Conservation (phyloP, 2,888 invertebrate species). For the Hipparchia sbordonii region DNA sequence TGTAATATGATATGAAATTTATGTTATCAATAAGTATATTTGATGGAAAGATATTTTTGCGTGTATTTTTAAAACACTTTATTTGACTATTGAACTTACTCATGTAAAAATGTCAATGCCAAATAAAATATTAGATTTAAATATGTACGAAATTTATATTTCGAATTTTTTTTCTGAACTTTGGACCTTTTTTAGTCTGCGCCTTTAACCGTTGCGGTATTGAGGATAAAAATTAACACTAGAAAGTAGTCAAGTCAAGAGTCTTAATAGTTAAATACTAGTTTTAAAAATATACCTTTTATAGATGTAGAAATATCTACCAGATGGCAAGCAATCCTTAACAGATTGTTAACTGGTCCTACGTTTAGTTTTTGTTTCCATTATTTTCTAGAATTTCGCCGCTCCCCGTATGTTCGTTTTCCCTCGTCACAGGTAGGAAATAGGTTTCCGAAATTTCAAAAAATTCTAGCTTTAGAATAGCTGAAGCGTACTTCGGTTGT, state of each 20-base stretch:
- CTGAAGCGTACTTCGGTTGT: slow-evolving; percentile 8
- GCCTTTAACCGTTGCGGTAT: no score
- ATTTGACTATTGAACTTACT: no score
- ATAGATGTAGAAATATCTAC: background rate
- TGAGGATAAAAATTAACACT: no score
- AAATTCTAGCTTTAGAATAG: slow-evolving; percentile 14
- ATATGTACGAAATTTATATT: no score
- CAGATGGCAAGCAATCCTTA: slow-evolving; percentile 25
- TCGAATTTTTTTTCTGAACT: no score
- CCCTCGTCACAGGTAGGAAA: slow-evolving; percentile 26
- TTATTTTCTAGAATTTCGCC: slow-evolving; percentile 27
- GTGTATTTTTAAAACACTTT: no score
- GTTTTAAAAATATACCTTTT: no score
- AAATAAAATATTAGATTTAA: no score
- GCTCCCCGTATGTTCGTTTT: slow-evolving; percentile 33
- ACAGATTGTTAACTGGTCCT: slow-evolving; percentile 3
- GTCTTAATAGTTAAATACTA: no score
- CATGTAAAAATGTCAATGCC: no score
- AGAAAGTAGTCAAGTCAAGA: no score
- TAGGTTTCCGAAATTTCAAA: slow-evolving; percentile 26
- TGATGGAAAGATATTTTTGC: slow-evolving; percentile 5
- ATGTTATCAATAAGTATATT: background rate
- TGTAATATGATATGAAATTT: slow-evolving; percentile 13
- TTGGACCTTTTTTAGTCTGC: no score
- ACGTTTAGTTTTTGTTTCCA: slow-evolving; percentile 27